phyloP scores from a whole-genome alignment of 2,797 vertebrate genomes.

The Lithobates pipiens region DNA sequence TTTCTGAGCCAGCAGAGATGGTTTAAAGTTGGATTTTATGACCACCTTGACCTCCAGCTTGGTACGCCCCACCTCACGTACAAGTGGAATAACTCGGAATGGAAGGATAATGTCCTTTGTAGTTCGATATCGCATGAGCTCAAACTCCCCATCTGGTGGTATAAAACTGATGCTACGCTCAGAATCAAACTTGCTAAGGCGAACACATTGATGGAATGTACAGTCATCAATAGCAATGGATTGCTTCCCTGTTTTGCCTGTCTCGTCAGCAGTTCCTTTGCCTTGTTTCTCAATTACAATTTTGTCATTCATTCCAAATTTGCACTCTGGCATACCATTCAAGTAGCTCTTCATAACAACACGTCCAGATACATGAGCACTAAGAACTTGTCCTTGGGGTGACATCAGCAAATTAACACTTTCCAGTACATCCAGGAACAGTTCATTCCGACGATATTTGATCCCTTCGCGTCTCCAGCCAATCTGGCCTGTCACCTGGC shows the following conservation, averaged over 20 bases:
- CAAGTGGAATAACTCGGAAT: conserved; percentile 96
- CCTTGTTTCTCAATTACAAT: conserved; percentile 99
- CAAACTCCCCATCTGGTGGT: conserved; percentile 97
- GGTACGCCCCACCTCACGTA: conserved; percentile 96
- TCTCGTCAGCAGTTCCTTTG: conserved; percentile 93
- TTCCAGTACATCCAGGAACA: conserved; percentile 97
- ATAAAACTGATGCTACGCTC: conserved; percentile 99
- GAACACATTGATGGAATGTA: conserved; percentile 83
- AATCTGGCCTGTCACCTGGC: conserved; percentile 98
- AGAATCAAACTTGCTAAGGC: conserved; percentile 97
- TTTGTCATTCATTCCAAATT: conserved; percentile 99
- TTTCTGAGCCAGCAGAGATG: conserved; percentile 97
- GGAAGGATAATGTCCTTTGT: conserved; percentile 99
- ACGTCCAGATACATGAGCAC: conserved; percentile 95
- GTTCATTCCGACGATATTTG: conserved; percentile 97
- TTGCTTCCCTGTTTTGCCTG: conserved; percentile 97
- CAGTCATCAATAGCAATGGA: conserved; percentile 86
- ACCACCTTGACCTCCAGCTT: conserved; percentile 98
- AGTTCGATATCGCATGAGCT: conserved; percentile 99
- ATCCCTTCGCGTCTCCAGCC: conserved; percentile 98
- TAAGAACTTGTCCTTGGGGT: conserved; percentile 97
- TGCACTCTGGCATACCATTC: conserved; percentile 98
- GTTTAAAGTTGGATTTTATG: conserved; percentile 99
- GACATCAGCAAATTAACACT: conserved; percentile 99
- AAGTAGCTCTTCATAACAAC: conserved; percentile 99